phyloP scores from a whole-genome alignment of 2,113 vertebrate genomes.

The Ibidorhyncha struthersii region DNA sequence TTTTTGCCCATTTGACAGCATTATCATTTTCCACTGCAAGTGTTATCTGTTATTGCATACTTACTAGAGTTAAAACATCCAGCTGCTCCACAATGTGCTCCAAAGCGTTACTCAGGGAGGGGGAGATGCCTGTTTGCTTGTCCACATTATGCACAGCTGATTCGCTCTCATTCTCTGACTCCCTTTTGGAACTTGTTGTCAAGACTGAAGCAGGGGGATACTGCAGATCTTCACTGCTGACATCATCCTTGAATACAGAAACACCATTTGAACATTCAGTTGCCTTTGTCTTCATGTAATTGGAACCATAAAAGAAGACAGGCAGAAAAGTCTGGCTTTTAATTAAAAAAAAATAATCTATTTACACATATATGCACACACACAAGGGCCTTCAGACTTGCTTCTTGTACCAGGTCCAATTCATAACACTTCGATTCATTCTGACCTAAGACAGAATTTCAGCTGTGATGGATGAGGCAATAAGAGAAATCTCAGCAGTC shows the following conservation, averaged over 20 bases:
- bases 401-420: slow-evolving; percentile 60
- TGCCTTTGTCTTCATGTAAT: slow-evolving; percentile 21
- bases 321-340: not conserved
- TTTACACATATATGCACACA: not conserved
- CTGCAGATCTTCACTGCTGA: not conserved
- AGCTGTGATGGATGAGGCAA: slow-evolving; percentile 53
- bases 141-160: slow-evolving; percentile 13
- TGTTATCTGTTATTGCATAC: not conserved
- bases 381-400: slow-evolving; percentile 47
- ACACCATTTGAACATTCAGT: not conserved
- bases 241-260: slow-evolving; percentile 27
- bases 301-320: not conserved
- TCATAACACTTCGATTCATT: slow-evolving; percentile 44
- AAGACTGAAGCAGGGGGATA: not conserved
- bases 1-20: not conserved
- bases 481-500: slow-evolving; percentile 44
- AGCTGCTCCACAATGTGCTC: slow-evolving; percentile 88
- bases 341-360: not conserved
- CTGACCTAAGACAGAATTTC: slow-evolving; percentile 23
- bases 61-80: slow-evolving; percentile 88
- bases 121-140: slow-evolving; percentile 58
- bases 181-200: slow-evolving; percentile 39
- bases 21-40: not conserved
- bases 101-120: slow-evolving; percentile 76
- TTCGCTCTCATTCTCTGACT: slow-evolving; percentile 26